Percentiles rank a stretch among this genome's conserved stretches.
Evolutionary conservation across 2,888 invertebrate genomes (phyloP).

Genomic region (Drosophila flavopinicola): DNA sequence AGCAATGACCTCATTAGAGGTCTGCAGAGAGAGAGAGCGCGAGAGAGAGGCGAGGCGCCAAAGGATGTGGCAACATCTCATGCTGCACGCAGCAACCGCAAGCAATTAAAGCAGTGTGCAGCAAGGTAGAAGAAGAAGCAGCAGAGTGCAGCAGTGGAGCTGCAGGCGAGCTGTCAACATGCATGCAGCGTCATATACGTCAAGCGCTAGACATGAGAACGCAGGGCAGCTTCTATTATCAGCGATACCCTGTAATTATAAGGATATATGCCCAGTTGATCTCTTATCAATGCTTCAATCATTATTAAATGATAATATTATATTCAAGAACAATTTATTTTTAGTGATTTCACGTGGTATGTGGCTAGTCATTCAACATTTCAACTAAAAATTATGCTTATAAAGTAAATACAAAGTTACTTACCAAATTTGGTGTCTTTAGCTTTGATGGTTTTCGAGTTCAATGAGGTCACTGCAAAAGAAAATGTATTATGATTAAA

Average conservation of each 20-base stretch:
- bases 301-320: too few species aligned
- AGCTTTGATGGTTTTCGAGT: background rate
- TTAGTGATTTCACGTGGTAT: too few species aligned
- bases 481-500: background rate
- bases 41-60: slow-evolving; percentile 1
- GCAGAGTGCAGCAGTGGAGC: slow-evolving; percentile 11
- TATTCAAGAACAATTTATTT: too few species aligned
- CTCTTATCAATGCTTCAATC: too few species aligned
- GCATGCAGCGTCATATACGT: slow-evolving; percentile 75
- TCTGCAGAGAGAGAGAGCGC: slow-evolving; percentile 17
- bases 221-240: slow-evolving; percentile 41
- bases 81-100: slow-evolving; percentile 34
- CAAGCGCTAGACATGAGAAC: slow-evolving; percentile 53
- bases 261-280: background rate
- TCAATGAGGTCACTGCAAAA: background rate
- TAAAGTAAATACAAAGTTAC: background rate
- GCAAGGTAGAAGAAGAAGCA: background rate
- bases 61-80: slow-evolving; percentile 42
- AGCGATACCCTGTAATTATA: slow-evolving; percentile 27
- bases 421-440: background rate
- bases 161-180: slow-evolving; percentile 66
- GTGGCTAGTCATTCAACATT: background rate
- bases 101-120: slow-evolving; percentile 41
- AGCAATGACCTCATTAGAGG: slow-evolving; percentile 83
- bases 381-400: background rate